These are phyloP conservation scores for Punctoribates punctum DNA, from an alignment of 2,888 invertebrate species.

Conservation along the genomic window DNA sequence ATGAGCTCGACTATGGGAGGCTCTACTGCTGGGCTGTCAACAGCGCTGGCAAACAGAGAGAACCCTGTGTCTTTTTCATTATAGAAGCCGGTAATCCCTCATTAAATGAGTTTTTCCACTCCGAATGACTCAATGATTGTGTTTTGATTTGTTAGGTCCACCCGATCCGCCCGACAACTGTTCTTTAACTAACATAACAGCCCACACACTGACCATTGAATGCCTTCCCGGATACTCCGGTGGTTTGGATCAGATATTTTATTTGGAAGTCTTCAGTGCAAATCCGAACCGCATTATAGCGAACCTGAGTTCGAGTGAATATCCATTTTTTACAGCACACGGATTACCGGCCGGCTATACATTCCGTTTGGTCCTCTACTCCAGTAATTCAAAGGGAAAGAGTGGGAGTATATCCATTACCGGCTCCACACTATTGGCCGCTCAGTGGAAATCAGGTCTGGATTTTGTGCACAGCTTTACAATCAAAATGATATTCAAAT, in stretches of 20 bases:
- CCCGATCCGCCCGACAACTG: constrained; percentile 48
- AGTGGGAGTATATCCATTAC: constrained; percentile 45
- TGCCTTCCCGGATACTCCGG: constrained; percentile 48
- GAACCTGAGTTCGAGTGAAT: constrained; percentile 46
- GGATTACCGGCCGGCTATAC: constrained; percentile 47
- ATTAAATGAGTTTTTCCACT: not conserved
- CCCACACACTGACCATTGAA: constrained; percentile 47
- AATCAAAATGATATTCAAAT: not conserved
- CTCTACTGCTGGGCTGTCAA: constrained; percentile 49
- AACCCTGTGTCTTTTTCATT: constrained; percentile 48
- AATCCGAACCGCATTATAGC: constrained; percentile 47
- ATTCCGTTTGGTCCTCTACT: constrained; percentile 48
- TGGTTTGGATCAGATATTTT: constrained; percentile 48
- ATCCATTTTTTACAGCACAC: constrained; percentile 46
- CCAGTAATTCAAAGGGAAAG: constrained; percentile 48
- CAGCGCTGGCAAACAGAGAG: constrained; percentile 46
- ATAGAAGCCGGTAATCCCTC: constrained; percentile 47
- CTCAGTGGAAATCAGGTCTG: constrained; percentile 47
- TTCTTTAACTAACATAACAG: constrained; percentile 48
- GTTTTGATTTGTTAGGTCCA: constrained; percentile 43
- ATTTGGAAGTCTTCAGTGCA: constrained; percentile 48
- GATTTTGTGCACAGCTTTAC: not conserved
- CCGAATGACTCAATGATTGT: no score
- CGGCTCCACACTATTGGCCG: constrained; percentile 45
- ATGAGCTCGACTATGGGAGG: constrained; percentile 46